Percentiles rank a stretch among this genome's conserved stretches.
Conservation (phyloP, 1,140 invertebrate genomes). For the Asobara japonica region DNA sequence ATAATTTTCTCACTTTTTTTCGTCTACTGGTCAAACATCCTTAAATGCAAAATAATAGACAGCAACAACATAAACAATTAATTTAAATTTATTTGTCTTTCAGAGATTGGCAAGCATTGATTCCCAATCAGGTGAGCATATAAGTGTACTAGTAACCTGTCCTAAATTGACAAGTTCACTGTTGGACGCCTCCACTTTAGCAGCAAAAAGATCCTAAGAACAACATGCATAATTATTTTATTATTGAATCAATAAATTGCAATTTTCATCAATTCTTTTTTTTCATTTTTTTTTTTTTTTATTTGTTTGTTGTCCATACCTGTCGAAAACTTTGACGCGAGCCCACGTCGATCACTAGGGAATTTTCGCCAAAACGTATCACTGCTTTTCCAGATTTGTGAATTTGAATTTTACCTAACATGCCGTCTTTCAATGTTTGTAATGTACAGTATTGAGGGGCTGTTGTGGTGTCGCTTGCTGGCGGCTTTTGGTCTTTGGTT, state of each 20-base stretch:
- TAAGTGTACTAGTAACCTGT: constrained; percentile 49
- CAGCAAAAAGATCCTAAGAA: constrained; percentile 57
- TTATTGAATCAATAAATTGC: background rate
- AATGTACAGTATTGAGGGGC: constrained; percentile 48
- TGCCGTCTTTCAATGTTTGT: constrained; percentile 54
- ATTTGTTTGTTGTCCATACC: too few species aligned
- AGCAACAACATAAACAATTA: background rate
- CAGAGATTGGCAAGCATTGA: constrained; percentile 46
- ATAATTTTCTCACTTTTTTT: too few species aligned
- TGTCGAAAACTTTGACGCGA: constrained; percentile 54
- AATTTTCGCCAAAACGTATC: constrained; percentile 56
- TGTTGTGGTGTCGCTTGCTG: constrained; percentile 22
- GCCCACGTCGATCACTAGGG: constrained; percentile 55
- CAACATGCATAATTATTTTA: constrained; percentile 15
- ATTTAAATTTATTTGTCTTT: constrained; percentile 32
- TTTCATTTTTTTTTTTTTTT: constrained; percentile 14
- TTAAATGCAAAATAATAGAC: constrained; percentile 17
- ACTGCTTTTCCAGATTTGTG: constrained; percentile 57
- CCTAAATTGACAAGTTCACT: constrained; percentile 60
- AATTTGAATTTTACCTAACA: constrained; percentile 61
- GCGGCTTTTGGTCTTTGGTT: constrained; percentile 30
- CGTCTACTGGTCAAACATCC: too few species aligned
- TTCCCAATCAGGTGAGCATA: constrained; percentile 60
- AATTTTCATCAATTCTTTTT: background rate
- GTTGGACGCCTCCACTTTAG: constrained; percentile 51